Evolutionary conservation across 2,113 vertebrate species (phyloP).

Genomic region (Phoxinus phoxinus): DNA sequence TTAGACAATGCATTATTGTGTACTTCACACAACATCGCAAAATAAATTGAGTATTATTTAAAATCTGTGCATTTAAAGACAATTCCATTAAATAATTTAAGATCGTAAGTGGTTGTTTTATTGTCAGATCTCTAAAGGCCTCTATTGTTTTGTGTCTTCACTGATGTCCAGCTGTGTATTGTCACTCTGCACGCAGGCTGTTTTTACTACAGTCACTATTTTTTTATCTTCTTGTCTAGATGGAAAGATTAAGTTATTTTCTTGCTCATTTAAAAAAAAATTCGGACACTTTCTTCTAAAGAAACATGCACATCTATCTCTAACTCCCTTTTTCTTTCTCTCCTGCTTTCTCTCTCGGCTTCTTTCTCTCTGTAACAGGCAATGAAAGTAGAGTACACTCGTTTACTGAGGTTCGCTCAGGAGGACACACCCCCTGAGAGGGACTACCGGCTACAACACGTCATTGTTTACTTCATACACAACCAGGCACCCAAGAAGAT

Average conservation of each 20-base stretch:
- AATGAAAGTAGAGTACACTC: slow-evolving; percentile 92
- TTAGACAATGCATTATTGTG: not conserved
- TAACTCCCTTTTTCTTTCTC: not conserved
- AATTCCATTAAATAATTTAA: not conserved
- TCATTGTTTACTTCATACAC: slow-evolving; percentile 94
- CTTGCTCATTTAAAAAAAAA: not conserved
- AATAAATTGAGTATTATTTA: not conserved
- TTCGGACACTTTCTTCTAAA: not conserved
- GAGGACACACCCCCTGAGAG: slow-evolving; percentile 89
- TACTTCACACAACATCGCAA: not conserved
- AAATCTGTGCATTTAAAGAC: not conserved
- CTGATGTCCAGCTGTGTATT: not conserved
- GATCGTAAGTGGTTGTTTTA: not conserved
- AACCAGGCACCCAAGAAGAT: slow-evolving; percentile 97
- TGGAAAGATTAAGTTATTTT: not conserved
- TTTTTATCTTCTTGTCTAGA: not conserved
- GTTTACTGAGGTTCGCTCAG: slow-evolving; percentile 89
- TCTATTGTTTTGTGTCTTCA: not conserved
- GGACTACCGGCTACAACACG: slow-evolving; percentile 92
- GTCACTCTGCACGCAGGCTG: not conserved
- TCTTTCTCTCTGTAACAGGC: slow-evolving; percentile 76
- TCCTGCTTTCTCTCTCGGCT: slow-evolving; percentile 41
- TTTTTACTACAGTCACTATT: not conserved
- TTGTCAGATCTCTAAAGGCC: not conserved
- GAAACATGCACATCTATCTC: slow-evolving; percentile 33